Evolutionary conservation across 2,113 vertebrate genomes (phyloP), one percentile per base, ranked within the genome.

Genomic region (Spea bombifrons): DNA sequence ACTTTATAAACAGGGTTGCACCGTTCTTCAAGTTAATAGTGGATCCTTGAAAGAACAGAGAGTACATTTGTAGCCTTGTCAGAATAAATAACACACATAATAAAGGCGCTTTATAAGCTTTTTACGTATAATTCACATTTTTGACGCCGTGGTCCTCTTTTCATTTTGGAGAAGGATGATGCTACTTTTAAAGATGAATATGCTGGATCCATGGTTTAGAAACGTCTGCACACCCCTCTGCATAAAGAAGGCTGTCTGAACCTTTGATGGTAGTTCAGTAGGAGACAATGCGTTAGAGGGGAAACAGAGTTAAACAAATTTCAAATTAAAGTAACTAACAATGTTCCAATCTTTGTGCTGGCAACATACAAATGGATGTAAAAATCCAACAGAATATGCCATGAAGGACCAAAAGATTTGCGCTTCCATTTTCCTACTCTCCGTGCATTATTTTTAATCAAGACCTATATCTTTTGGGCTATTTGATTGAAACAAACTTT

Each of bases 61-160:
- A 79, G 70, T 57, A 79, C 77, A 66, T 73, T 79, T 63, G 66
- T 73, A 79, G 61, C 49, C 70, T 66, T 79, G 70, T 73, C 77
- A 73, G 64, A 79, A 79, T 79, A 73, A 79, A 79, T 73, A 73
- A 79, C 63, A 59, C 16, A 53, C 13, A 73, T 79, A 79, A 73
- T 79, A 79, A 79, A 79, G 63, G 44, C 48, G 46, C 17, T 79
- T 79, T 79, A 73, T 67, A 79, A 65, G 44, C 13, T 71, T 59
- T 47, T 67, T 79, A 66, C 17, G 52, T 73, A 55, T 73, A 15
- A 73, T 79, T 79, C 53, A 43, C 43, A 53, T 44, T 47, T 49
- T 73, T 45, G 46, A 48, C 67, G 50, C 67, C 15, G 47, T n/a
- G 6, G 4, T 13, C n/a, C 16, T 47, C 48, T n/a, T 72, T 13